Evolutionary conservation across 2,113 vertebrate species (phyloP), one percentile per base, ranked within the genome.

Genomic region (Nasalis larvatus): DNA sequence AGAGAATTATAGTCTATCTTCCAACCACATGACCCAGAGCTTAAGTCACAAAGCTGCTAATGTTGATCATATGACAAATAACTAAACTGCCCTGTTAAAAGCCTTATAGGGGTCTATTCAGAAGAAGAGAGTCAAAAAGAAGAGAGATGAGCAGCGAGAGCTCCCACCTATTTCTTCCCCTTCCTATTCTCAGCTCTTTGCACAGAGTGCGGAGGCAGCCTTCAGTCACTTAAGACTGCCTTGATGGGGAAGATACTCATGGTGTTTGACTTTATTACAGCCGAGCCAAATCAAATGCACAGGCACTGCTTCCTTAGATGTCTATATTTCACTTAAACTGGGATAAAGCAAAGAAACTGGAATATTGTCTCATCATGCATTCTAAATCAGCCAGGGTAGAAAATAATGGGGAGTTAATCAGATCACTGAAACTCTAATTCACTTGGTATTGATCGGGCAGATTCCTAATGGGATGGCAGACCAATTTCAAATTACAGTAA

Each of bases 381-480:
- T 99, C 99, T 99, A 99, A 99, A 99, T 99, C 99, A 99, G 98
- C 97, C 98, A 96, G 98, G 98, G 98, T 98, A 99, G 99, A 99
- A 99, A 99, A 99, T 99, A 99, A 99, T 99, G 99, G 99, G 99
- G 99, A 99, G 99, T 99, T 99, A 99, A 99, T 99, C 99, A 99
- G 99, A 99, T 99, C 99, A 99, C 99, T 97, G 98, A 98, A 99
- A 99, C 99, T 99, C 99, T 99, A 99, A 99, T 99, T 99, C 99
- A 99, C 99, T 99, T 99, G 98, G 85, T 99, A 99, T 99, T 99
- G 99, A 99, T 99, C 98, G 96, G 90, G 95, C 98, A 98, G 99
- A 99, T 99, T 99, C 99, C 99, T 99, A 99, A 99, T 99, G 99
- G 99, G 99, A 99, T 98, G 56, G 99, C 98, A 99, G 99, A 99